These are phyloP conservation scores for Chloropsis cyanopogon DNA, from an alignment of 2,113 vertebrate genomes.

Conservation along the genomic window DNA sequence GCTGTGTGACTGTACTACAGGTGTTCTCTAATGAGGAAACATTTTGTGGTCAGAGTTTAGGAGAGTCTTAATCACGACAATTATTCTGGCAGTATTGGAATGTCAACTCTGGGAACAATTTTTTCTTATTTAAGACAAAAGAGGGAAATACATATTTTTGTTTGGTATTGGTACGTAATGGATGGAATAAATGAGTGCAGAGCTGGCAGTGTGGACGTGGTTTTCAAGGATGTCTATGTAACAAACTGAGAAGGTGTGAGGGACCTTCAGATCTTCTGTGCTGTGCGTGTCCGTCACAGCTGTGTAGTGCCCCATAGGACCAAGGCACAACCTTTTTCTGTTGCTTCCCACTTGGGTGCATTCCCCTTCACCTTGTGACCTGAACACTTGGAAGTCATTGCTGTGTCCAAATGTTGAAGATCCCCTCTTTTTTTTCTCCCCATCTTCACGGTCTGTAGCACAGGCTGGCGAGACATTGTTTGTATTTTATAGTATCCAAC, in stretches of 20 bases:
- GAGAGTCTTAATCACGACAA: background rate
- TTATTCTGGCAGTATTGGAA: background rate
- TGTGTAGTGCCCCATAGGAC: background rate
- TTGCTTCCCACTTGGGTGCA: background rate
- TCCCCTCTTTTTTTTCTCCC: slow-evolving; percentile 9
- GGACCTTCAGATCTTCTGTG: background rate
- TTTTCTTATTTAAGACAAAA: background rate
- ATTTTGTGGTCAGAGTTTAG: background rate
- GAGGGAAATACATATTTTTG: background rate
- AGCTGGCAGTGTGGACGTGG: background rate
- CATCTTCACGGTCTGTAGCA: background rate
- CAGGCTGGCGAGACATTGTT: background rate
- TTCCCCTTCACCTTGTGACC: background rate
- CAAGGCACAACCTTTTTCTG: background rate
- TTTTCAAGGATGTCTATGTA: background rate
- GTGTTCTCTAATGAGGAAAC: background rate
- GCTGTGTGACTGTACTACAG: background rate
- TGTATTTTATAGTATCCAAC: slow-evolving; percentile 52
- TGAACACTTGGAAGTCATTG: background rate
- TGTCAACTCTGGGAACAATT: background rate
- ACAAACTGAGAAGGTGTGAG: background rate
- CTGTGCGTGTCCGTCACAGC: background rate
- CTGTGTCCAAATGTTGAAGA: slow-evolving; percentile 41
- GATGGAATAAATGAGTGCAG: background rate
- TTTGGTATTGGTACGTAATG: accelerated